These are phyloP conservation scores for Nixonia krombeini DNA, from an alignment of 1,140 invertebrate genomes.

Conservation along the genomic window DNA sequence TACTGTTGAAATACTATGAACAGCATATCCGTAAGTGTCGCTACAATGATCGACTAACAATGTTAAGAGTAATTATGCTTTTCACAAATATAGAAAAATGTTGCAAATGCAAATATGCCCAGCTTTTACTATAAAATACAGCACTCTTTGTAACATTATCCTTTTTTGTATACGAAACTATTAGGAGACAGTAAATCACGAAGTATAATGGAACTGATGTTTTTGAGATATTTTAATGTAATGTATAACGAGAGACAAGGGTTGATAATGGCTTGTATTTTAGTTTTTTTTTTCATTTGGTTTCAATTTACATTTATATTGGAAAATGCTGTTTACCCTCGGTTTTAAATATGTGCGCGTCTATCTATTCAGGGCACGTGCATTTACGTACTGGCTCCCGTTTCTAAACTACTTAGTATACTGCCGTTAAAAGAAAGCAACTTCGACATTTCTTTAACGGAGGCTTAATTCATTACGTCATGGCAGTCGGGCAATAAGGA, in stretches of 20 bases:
- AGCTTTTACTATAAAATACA: too few relatives aligned
- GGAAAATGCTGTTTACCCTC: constrained; percentile 61
- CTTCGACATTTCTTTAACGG: constrained; percentile 30
- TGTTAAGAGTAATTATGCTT: not conserved
- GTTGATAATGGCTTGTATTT: not conserved
- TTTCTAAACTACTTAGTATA: constrained; percentile 45
- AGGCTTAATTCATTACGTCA: constrained; percentile 28
- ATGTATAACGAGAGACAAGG: not conserved
- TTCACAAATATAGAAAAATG: too few relatives aligned
- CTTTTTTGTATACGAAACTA: too few relatives aligned
- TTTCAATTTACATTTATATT: constrained; percentile 72
- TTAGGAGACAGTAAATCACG: too few relatives aligned
- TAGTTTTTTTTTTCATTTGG: constrained; percentile 52
- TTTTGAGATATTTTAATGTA: too few relatives aligned
- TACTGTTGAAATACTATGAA: too few relatives aligned
- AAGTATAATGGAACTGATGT: too few relatives aligned
- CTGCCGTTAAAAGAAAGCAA: constrained; percentile 32
- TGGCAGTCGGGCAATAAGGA: too few relatives aligned
- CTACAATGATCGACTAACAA: too few relatives aligned
- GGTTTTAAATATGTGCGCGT: constrained; percentile 61
- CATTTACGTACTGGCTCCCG: constrained; percentile 41
- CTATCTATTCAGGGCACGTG: constrained; percentile 52
- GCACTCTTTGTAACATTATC: too few relatives aligned
- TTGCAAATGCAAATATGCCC: too few relatives aligned
- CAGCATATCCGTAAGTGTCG: too few relatives aligned